A percentile compares a stretch with the other conserved stretches of the same genome.
Conservation (phyloP, 2,797 vertebrate genomes). For the Hemitrygon akajei region DNA sequence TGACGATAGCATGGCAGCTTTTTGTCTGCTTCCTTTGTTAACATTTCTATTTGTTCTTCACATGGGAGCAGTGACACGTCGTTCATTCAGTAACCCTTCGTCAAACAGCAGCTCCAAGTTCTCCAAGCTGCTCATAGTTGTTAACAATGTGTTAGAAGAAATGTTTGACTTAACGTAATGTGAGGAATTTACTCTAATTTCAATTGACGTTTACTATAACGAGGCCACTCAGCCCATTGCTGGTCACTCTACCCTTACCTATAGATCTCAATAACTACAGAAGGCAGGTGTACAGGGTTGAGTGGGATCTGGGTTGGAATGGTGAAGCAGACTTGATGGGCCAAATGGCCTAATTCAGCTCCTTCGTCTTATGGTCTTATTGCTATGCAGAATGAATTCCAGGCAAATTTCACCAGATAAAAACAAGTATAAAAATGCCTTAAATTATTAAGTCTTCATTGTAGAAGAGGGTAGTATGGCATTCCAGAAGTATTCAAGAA, state of each 20-base stretch:
- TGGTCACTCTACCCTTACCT: no score
- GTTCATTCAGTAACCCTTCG: not conserved
- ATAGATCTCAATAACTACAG: no score
- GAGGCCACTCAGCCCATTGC: no score
- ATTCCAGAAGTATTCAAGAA: no score
- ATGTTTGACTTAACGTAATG: not conserved
- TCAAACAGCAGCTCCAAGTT: not conserved
- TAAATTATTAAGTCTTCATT: no score
- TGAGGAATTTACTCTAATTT: not conserved
- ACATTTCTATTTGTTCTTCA: not conserved
- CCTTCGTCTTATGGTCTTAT: no score
- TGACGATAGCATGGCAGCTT: not conserved
- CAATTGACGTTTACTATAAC: not conserved
- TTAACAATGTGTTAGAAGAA: not conserved
- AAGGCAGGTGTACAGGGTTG: no score
- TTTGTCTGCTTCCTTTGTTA: not conserved
- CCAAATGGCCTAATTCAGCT: no score
- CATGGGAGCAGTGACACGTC: not conserved
- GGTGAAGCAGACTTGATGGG: no score
- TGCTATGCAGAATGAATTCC: not conserved
- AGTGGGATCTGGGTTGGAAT: no score
- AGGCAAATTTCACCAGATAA: not conserved
- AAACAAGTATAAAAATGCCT: not conserved
- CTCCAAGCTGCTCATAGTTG: not conserved
- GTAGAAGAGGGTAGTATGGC: no score